Conservation (phyloP, 2,888 invertebrate species). For the Clostera curtula region DNA sequence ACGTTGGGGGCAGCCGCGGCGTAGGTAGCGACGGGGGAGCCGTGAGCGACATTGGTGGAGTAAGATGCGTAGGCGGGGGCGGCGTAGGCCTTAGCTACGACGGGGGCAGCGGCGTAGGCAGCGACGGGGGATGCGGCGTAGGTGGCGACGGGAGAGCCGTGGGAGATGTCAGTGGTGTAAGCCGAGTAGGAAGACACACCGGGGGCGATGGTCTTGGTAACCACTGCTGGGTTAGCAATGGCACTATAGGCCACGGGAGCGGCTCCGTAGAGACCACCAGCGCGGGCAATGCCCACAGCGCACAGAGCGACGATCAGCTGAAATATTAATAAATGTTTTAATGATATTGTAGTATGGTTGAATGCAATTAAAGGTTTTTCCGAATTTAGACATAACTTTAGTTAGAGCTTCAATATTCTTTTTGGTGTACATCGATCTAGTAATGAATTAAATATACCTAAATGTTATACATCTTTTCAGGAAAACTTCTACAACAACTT, state of each 20-base stretch:
- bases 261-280: constrained; percentile 67
- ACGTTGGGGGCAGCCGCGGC: constrained; percentile 14
- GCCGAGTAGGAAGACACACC: constrained; percentile 17
- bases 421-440: too few relatives aligned
- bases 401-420: too few relatives aligned
- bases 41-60: constrained; percentile 30
- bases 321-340: background rate
- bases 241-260: constrained; percentile 48
- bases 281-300: constrained; percentile 74
- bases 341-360: too few relatives aligned
- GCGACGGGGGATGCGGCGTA: too few relatives aligned
- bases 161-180: constrained; percentile 31
- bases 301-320: constrained; percentile 73
- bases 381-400: too few relatives aligned
- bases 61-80: constrained; percentile 55
- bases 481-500: too few relatives aligned
- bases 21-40: constrained; percentile 25
- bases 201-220: constrained; percentile 23
- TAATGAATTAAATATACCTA: too few relatives aligned
- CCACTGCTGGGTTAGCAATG: constrained; percentile 25
- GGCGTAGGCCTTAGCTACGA: constrained; percentile 57
- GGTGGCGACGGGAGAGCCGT: constrained; percentile 29
- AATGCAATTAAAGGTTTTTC: too few relatives aligned
- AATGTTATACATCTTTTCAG: too few relatives aligned
- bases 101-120: constrained; percentile 39